These are phyloP conservation scores for Phenganax stokvisi DNA, from an alignment of 92 coral and sea anemone genomes.

Conservation along the genomic window DNA sequence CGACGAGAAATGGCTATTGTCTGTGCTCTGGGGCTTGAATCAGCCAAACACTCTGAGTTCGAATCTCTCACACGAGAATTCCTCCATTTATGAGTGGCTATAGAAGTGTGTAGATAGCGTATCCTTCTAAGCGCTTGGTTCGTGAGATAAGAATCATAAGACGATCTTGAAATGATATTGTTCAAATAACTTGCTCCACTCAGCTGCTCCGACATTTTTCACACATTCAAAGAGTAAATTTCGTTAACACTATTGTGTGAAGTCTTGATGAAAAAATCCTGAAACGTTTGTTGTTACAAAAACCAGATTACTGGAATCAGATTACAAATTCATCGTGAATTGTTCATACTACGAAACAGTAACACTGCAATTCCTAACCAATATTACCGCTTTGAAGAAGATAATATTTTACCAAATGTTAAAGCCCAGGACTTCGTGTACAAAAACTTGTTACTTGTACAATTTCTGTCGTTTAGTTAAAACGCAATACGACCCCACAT, in stretches of 20 bases:
- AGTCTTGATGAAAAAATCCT: neutral
- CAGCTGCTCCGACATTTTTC: slow-evolving; percentile 8
- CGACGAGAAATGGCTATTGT: slow-evolving; percentile 14
- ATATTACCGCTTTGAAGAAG: too few relatives aligned
- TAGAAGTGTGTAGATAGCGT: slow-evolving; percentile 28
- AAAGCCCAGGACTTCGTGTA: neutral
- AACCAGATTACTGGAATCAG: too few relatives aligned
- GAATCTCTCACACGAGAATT: slow-evolving; percentile 12
- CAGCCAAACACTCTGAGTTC: neutral
- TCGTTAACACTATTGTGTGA: neutral
- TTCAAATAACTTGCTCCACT: neutral
- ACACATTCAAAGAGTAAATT: neutral
- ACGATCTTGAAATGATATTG: slow-evolving; percentile 1
- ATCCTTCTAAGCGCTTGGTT: slow-evolving; percentile 25
- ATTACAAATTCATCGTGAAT: too few relatives aligned
- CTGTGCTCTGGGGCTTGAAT: slow-evolving; percentile 5
- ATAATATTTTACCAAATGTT: too few relatives aligned
- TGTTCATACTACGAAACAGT: too few relatives aligned
- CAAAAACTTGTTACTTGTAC: neutral
- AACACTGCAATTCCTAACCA: too few relatives aligned
- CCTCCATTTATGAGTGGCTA: slow-evolving; percentile 33
- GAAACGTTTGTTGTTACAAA: neutral
- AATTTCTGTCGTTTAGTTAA: too few relatives aligned
- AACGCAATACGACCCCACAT: too few relatives aligned
- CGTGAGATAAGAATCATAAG: slow-evolving; percentile 8